phyloP scores from a whole-genome alignment of 2,888 invertebrate species.

The Andrena dorsata region DNA sequence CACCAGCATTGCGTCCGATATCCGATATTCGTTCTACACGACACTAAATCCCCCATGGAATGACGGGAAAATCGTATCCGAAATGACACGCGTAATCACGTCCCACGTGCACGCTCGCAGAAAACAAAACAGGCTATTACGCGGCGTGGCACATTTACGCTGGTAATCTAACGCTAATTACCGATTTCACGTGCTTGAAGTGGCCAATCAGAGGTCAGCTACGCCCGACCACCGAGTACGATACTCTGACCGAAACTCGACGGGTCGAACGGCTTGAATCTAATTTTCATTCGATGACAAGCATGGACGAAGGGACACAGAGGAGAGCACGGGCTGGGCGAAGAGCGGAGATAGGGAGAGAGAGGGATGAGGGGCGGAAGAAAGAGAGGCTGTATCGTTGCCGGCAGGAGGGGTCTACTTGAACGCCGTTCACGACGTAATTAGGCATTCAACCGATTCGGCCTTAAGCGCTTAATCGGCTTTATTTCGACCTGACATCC shows the following conservation, averaged over 20 bases:
- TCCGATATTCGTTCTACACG: slow-evolving; percentile 16
- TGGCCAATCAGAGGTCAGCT: background rate
- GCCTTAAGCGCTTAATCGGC: slow-evolving; percentile 68
- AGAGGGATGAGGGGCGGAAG: background rate
- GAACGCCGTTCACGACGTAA: slow-evolving; percentile 53
- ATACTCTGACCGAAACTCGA: background rate
- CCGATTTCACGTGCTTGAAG: slow-evolving; percentile 2
- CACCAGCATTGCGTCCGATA: background rate
- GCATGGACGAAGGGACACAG: background rate
- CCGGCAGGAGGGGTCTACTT: slow-evolving; percentile 40
- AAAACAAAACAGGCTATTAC: slow-evolving; percentile 41
- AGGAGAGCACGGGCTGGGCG: background rate
- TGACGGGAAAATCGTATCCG: slow-evolving; percentile 32
- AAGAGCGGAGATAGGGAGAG: background rate
- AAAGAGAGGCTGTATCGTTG: background rate
- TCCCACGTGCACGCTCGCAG: background rate
- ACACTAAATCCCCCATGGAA: slow-evolving; percentile 25
- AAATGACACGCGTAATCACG: slow-evolving; percentile 30
- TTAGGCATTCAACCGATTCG: slow-evolving; percentile 67
- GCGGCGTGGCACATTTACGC: background rate
- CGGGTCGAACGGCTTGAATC: background rate
- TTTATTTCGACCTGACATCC: slow-evolving; percentile 63
- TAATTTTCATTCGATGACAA: background rate
- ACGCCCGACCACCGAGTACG: background rate
- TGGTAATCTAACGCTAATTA: slow-evolving; percentile 26